A percentile compares a stretch with the other conserved stretches of the same genome.
phyloP scores from a whole-genome alignment of 2,888 invertebrate genomes.

The Agriopis leucophaearia region DNA sequence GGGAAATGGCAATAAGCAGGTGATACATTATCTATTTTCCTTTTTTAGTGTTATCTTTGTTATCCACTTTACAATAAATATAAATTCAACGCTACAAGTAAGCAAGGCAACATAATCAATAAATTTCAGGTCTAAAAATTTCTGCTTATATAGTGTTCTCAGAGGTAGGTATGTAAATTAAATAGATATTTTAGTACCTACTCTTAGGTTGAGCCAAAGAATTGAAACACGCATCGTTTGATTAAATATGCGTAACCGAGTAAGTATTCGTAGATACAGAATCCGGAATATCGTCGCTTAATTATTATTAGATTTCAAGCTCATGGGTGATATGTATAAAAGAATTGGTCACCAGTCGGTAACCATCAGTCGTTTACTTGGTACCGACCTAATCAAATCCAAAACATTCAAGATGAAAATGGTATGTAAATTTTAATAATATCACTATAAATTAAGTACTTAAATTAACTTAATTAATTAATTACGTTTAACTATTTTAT shows the following conservation, averaged over 20 bases:
- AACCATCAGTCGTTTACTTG: neutral
- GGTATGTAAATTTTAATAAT: constrained; percentile 59
- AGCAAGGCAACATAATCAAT: neutral
- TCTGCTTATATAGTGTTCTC: neutral
- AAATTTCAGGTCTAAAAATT: neutral
- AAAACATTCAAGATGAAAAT: constrained; percentile 74
- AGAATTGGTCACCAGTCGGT: neutral
- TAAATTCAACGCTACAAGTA: too few species aligned
- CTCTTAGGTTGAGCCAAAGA: neutral
- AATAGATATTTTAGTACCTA: neutral
- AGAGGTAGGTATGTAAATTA: neutral
- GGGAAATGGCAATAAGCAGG: too few species aligned
- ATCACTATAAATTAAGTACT: neutral
- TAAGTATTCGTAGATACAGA: neutral
- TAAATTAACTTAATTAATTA: neutral
- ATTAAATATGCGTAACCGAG: constrained; percentile 2
- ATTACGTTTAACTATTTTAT: neutral
- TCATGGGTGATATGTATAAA: constrained; percentile 5
- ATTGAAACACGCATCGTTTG: neutral
- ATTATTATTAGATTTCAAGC: constrained; percentile 1
- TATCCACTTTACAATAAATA: too few species aligned
- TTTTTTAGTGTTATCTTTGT: too few species aligned
- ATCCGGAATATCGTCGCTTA: constrained; percentile 1
- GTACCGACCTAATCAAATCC: constrained; percentile 1
- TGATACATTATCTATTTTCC: too few species aligned